phyloP scores from a whole-genome alignment of 2,113 vertebrate genomes.

The Urocolius indicus region DNA sequence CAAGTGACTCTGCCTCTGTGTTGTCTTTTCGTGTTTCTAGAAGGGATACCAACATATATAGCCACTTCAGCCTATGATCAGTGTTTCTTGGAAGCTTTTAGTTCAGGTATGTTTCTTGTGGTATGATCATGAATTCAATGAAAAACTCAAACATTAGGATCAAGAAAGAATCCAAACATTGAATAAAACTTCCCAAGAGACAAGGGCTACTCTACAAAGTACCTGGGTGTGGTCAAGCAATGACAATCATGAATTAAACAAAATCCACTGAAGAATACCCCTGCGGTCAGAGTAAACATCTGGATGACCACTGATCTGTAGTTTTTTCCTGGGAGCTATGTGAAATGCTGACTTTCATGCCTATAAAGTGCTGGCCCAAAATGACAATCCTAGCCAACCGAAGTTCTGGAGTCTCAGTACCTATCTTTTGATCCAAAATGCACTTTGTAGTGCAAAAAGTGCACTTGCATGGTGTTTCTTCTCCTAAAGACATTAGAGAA shows the following conservation, averaged over 20 bases:
- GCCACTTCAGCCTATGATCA: not conserved
- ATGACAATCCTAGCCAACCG: not conserved
- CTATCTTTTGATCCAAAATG: not conserved
- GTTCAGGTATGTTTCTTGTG: not conserved
- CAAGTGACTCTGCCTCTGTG: not conserved
- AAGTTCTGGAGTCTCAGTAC: not conserved
- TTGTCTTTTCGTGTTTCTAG: not conserved
- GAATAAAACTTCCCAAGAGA: not conserved
- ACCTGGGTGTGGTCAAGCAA: not conserved
- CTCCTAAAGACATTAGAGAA: not conserved
- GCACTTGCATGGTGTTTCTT: rapidly evolving
- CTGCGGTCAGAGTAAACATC: not conserved
- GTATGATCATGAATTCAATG: not conserved
- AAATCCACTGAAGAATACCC: not conserved
- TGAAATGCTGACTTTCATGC: not conserved
- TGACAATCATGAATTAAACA: not conserved
- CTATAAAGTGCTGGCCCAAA: not conserved
- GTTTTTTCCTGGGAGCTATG: not conserved
- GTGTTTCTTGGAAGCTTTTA: not conserved
- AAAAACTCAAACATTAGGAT: not conserved
- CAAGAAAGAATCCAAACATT: not conserved
- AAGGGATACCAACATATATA: not conserved
- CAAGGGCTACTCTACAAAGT: not conserved
- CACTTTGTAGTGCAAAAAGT: not conserved
- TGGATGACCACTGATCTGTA: rapidly evolving